These are phyloP conservation scores for Gephyroberyx darwinii DNA, from an alignment of 2,797 vertebrate genomes.

Conservation along the genomic window DNA sequence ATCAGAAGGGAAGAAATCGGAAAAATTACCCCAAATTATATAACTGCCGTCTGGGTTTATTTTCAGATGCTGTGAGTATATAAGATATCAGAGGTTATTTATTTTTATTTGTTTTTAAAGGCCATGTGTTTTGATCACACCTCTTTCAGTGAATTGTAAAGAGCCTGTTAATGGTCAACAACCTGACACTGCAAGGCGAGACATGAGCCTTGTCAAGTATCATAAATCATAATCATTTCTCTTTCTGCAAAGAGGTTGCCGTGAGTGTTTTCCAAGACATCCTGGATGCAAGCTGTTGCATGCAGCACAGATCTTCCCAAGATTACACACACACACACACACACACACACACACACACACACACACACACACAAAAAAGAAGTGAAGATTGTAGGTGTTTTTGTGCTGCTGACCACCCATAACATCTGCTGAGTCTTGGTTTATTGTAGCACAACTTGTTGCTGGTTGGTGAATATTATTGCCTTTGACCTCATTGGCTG, in stretches of 20 bases:
- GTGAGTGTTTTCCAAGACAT: constrained; percentile 7
- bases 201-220: not conserved
- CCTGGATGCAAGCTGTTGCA: constrained; percentile 52
- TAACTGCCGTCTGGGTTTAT: constrained; percentile 45
- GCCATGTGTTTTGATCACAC: not conserved
- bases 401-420: constrained; percentile 20
- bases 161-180: not conserved
- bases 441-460: constrained; percentile 2
- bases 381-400: constrained; percentile 14
- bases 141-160: not conserved
- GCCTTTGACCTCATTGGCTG: constrained; percentile 33
- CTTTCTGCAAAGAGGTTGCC: constrained; percentile 10
- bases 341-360: not conserved
- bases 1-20: constrained; percentile 46
- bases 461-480: constrained; percentile 10
- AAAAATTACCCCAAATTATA: constrained; percentile 43
- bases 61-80: constrained; percentile 15
- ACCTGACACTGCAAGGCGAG: not conserved
- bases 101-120: not conserved
- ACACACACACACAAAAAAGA: constrained; percentile 1
- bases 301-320: constrained; percentile 25
- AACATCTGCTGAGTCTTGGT: constrained; percentile 37
- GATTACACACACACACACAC: constrained; percentile 5
- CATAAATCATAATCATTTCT: constrained; percentile 7
- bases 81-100: constrained; percentile 11